Conservation (phyloP, 2,888 invertebrate species). For the Melitaea athalia region DNA sequence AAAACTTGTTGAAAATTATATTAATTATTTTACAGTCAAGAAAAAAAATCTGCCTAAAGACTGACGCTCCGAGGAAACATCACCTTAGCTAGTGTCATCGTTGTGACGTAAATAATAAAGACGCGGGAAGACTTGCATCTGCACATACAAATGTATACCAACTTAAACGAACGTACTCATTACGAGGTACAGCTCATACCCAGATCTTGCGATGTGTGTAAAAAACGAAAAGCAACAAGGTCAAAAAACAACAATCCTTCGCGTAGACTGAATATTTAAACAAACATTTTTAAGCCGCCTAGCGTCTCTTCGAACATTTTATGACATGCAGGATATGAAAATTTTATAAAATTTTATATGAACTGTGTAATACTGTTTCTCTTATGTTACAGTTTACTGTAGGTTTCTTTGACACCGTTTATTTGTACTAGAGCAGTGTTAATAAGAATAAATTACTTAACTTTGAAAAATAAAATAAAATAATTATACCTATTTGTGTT, state of each 20-base stretch:
- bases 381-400: too few relatives aligned
- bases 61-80: constrained; percentile 35
- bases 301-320: neutral
- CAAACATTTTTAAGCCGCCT: neutral
- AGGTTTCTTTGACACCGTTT: too few relatives aligned
- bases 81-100: constrained; percentile 54
- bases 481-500: too few relatives aligned
- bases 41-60: neutral
- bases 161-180: constrained; percentile 39
- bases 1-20: too few relatives aligned
- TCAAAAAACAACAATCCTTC: constrained; percentile 27
- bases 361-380: too few relatives aligned
- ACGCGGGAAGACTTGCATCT: constrained; percentile 42
- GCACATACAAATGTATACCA: constrained; percentile 36
- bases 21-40: neutral
- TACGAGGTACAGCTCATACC: constrained; percentile 38
- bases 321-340: neutral
- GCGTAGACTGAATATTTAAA: constrained; percentile 18
- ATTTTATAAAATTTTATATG: neutral
- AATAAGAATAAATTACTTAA: too few relatives aligned
- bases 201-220: constrained; percentile 36
- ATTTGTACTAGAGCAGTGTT: too few relatives aligned
- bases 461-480: too few relatives aligned
- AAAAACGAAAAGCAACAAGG: constrained; percentile 27
- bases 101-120: constrained; percentile 67